phyloP scores from a whole-genome alignment of 2,888 invertebrate genomes.

The Omphaloscelis lunosa region DNA sequence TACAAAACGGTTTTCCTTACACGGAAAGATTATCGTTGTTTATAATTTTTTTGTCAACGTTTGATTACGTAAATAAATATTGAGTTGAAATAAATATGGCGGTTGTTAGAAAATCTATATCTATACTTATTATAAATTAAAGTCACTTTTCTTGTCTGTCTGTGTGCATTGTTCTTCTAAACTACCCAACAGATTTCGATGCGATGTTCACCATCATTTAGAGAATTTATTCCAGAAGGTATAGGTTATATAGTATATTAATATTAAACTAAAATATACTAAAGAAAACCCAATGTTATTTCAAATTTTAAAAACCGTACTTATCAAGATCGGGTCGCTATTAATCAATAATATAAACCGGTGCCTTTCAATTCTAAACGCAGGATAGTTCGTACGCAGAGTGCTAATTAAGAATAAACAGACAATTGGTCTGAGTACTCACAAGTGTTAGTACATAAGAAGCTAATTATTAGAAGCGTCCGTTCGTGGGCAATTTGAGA shows the following conservation, averaged over 20 bases:
- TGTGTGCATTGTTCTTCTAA: background rate
- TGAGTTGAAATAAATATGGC: no score
- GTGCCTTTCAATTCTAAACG: background rate
- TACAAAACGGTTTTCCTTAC: constrained; percentile 4
- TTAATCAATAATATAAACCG: background rate
- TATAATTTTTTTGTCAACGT: background rate
- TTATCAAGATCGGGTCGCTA: background rate
- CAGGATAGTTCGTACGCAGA: background rate
- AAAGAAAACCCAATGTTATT: background rate
- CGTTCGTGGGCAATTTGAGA: constrained; percentile 63
- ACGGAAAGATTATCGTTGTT: background rate
- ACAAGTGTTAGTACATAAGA: constrained; percentile 31
- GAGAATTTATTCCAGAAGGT: background rate
- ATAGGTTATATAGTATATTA: background rate
- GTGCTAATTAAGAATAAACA: constrained; percentile 48
- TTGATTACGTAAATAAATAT: background rate
- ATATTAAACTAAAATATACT: background rate
- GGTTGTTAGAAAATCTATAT: background rate
- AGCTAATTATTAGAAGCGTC: constrained; percentile 52
- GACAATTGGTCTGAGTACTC: constrained; percentile 35
- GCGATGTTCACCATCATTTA: no score
- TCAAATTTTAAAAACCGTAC: background rate
- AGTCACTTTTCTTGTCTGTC: background rate
- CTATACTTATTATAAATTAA: background rate
- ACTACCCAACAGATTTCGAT: no score